phyloP scores from a whole-genome alignment of 2,797 vertebrate species.

The Sylvia borin region DNA sequence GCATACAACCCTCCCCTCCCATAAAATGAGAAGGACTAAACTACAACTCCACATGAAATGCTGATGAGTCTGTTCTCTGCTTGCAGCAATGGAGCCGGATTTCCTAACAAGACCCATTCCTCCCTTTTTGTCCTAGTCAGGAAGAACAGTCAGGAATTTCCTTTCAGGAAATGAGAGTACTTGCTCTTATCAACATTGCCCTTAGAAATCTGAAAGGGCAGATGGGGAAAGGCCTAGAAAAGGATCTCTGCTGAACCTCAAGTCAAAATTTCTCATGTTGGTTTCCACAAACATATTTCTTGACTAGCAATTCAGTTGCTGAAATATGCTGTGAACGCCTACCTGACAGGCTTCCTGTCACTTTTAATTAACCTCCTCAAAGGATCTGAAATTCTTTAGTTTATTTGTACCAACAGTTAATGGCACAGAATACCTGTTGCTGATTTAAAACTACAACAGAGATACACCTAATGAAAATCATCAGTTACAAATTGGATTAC shows the following conservation, averaged over 20 bases:
- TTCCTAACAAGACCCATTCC: slow-evolving; percentile 4
- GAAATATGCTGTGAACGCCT: background rate
- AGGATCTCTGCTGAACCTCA: background rate
- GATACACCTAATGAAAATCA: background rate
- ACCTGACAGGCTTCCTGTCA: background rate
- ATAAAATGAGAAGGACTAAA: background rate
- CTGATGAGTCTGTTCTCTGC: background rate
- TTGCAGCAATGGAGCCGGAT: background rate
- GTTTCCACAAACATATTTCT: background rate
- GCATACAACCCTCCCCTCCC: background rate
- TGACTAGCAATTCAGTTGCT: background rate
- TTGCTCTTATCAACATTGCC: background rate
- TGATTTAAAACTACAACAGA: background rate
- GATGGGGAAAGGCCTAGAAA: background rate
- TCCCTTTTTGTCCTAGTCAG: background rate
- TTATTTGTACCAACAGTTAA: background rate
- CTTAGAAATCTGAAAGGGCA: background rate
- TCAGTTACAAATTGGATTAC: background rate
- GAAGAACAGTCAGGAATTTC: background rate
- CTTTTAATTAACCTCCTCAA: background rate
- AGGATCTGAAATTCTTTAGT: background rate
- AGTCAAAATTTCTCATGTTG: background rate
- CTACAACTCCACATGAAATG: background rate
- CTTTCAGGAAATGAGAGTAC: slow-evolving; percentile 30
- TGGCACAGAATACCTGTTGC: background rate